These are phyloP conservation scores for Pocillopora damicornis DNA, from an alignment of 64 coral and sea anemone species.

Conservation along the genomic window DNA sequence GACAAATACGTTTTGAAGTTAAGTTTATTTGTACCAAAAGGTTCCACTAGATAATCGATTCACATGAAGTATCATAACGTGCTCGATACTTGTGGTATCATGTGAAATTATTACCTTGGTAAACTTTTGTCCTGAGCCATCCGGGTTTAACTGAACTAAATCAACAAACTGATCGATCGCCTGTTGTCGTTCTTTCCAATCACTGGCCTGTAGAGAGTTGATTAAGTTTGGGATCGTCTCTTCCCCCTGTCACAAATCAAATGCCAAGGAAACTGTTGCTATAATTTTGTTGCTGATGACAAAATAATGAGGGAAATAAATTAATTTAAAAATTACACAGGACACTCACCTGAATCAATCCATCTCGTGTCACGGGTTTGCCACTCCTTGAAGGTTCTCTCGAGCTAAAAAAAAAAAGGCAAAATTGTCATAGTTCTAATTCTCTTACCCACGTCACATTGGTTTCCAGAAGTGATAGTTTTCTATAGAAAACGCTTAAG, in stretches of 20 bases:
- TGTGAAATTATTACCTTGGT: constrained; percentile 69
- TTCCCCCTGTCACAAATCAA: constrained; percentile 52
- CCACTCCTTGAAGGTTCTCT: constrained; percentile 69
- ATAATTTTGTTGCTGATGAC: too few species aligned
- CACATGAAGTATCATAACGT: background rate
- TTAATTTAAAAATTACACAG: background rate
- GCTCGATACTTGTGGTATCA: background rate
- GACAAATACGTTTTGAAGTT: background rate
- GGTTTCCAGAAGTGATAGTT: background rate
- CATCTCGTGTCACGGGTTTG: constrained; percentile 46
- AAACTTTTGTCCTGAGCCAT: constrained; percentile 79
- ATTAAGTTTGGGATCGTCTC: constrained; percentile 67
- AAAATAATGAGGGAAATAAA: too few species aligned
- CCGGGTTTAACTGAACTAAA: constrained; percentile 61
- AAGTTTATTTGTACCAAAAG: too few species aligned
- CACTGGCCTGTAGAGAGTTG: constrained; percentile 61
- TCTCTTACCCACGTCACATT: too few species aligned
- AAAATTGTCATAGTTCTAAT: background rate
- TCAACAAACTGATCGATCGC: constrained; percentile 79
- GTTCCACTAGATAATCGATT: background rate
- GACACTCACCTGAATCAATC: constrained; percentile 21
- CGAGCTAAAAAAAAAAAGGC: constrained; percentile 1
- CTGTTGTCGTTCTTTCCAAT: constrained; percentile 90
- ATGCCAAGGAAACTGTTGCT: too few species aligned
- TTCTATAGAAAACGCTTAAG: too few species aligned